These are phyloP conservation scores for Typhlichthys subterraneus DNA, from an alignment of 2,797 vertebrate species.

Conservation along the genomic window DNA sequence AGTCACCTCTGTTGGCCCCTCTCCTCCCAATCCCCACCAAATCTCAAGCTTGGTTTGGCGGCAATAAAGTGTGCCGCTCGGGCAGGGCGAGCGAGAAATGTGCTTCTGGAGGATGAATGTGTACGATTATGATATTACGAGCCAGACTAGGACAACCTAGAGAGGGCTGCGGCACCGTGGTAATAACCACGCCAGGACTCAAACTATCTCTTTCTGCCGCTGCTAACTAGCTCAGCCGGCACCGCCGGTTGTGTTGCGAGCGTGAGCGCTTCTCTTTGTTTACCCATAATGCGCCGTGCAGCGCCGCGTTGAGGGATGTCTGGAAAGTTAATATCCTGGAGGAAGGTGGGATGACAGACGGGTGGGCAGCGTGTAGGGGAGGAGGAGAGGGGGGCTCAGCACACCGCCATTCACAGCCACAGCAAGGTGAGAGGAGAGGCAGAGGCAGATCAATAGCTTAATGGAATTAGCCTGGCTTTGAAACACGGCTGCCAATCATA, in stretches of 20 bases:
- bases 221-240: slow-evolving; percentile 32
- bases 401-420: slow-evolving; percentile 67
- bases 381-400: slow-evolving; percentile 47
- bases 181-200: slow-evolving; percentile 13
- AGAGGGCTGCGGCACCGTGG: background rate
- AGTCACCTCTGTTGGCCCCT: slow-evolving; percentile 18
- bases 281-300: slow-evolving; percentile 25
- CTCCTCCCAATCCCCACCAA: slow-evolving; percentile 59
- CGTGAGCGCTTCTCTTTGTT: slow-evolving; percentile 49
- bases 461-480: slow-evolving; percentile 83
- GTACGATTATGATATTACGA: slow-evolving; percentile 41
- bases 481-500: slow-evolving; percentile 83
- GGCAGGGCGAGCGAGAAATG: slow-evolving; percentile 60
- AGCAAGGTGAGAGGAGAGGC: slow-evolving; percentile 58
- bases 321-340: slow-evolving; percentile 59
- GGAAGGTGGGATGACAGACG: slow-evolving; percentile 37
- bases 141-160: slow-evolving; percentile 23
- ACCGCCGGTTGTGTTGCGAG: slow-evolving; percentile 25
- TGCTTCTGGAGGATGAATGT: slow-evolving; percentile 58
- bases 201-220: slow-evolving; percentile 15
- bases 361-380: slow-evolving; percentile 34
- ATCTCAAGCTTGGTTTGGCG: slow-evolving; percentile 75
- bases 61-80: slow-evolving; percentile 68
- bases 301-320: slow-evolving; percentile 46
- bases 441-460: slow-evolving; percentile 79